Evolutionary conservation across 2,797 vertebrate genomes (phyloP), one percentile per base, ranked within the genome.

Genomic region (Oryzias dopingdopingensis): DNA sequence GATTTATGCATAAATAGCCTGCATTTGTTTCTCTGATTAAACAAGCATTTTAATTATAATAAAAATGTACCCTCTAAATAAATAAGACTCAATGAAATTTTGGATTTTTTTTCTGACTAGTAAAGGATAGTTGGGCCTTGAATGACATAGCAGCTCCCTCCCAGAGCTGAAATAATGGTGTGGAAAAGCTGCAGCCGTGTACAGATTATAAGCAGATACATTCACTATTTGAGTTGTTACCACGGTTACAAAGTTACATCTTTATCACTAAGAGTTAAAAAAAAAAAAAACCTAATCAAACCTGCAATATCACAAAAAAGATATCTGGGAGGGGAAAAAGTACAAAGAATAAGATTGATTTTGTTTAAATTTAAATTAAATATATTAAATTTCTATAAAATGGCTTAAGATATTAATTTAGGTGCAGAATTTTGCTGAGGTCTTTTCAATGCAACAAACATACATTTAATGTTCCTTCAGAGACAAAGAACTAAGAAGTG

Each of bases 1-100:
- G 90, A 95, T 94, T 93, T 93, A 96, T 96, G 96, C 93, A 99
- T 98, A 96, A 97, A 96, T 92, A 95, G 93, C 91, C 32, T 37
- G 89, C 91, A 94, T 92, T 91, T 79, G 74, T 90, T 93, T 93
- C 65, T 81, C 88, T 92, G 86, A 93, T 93, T 90, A n/a, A 14
- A 44, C 17, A 3, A 44, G 14, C 42, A 3, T n/a, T 17, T 44
- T 16, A 6, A 3, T 44, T 44, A 17, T 17, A 44, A 44, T 2
- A n/a, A 43, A n/a, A 43, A 44, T 4, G 7, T 7, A 5, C 16
- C 42, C 42, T 17, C 42, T 44, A 17, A 17, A 6, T 16, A n/a
- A 44, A 8, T 5, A 44, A 44, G 32, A 37, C 32, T 37, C 3
- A 67, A 59, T 76, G 22, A 71, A 77, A 89, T 91, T 89, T 91